Percentiles rank a stretch among this genome's conserved stretches.
phyloP scores from a whole-genome alignment of 2,888 invertebrate genomes.

The Andricus quercusramuli region DNA sequence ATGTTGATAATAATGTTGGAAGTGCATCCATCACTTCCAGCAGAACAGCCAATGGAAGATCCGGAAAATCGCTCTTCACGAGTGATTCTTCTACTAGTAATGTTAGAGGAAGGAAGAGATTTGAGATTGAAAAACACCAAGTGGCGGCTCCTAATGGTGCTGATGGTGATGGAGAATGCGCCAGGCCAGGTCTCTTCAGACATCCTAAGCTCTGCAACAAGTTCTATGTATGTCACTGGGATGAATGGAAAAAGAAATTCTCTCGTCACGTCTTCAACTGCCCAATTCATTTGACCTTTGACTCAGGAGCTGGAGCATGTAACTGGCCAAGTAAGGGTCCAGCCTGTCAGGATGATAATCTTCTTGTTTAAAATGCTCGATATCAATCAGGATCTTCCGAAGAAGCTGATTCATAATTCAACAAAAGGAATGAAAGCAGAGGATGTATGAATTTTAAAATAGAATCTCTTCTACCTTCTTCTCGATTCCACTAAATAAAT shows the following conservation, averaged over 20 bases:
- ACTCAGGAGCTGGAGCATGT: slow-evolving; percentile 87
- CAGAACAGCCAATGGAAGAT: slow-evolving; percentile 51
- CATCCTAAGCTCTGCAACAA: slow-evolving; percentile 90
- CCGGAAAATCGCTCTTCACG: slow-evolving; percentile 58
- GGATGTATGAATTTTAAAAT: background rate
- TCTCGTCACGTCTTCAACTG: slow-evolving; percentile 89
- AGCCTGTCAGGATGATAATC: slow-evolving; percentile 86
- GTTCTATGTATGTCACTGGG: slow-evolving; percentile 91
- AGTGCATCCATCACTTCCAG: slow-evolving; percentile 39
- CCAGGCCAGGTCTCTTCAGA: slow-evolving; percentile 80
- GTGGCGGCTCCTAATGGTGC: slow-evolving; percentile 77
- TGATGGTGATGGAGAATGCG: slow-evolving; percentile 78
- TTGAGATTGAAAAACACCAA: slow-evolving; percentile 16
- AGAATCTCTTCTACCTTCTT: background rate
- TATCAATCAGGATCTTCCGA: background rate
- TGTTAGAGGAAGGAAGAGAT: background rate
- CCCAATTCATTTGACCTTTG: slow-evolving; percentile 89
- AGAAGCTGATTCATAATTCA: background rate
- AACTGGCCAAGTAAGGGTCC: slow-evolving; percentile 92
- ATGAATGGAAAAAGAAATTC: slow-evolving; percentile 87
- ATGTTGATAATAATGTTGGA: slow-evolving; percentile 35
- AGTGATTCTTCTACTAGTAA: slow-evolving; percentile 7
- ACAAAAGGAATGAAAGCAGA: background rate
- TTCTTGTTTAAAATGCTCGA: slow-evolving; percentile 79
- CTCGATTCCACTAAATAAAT: background rate